A percentile compares a stretch with the other conserved stretches of the same genome.
These are phyloP conservation scores for Merops nubicus DNA, from an alignment of 2,113 vertebrate genomes.

Conservation along the genomic window DNA sequence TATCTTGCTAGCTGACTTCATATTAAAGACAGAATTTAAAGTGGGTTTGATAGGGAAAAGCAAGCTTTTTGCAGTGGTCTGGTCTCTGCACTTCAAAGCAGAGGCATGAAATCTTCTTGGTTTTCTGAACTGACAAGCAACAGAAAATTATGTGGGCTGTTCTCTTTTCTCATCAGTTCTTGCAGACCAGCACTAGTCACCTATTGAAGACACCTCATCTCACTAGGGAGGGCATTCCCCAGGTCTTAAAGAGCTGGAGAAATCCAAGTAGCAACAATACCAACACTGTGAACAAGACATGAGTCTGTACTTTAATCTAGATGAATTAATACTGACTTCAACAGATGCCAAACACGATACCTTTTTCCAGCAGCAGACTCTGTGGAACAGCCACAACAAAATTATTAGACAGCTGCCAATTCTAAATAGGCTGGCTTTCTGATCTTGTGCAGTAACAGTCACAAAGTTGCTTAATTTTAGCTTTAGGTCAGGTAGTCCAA, in stretches of 20 bases:
- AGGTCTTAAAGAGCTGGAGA: not conserved
- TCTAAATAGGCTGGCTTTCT: not conserved
- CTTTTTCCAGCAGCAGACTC: not conserved
- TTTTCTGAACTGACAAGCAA: not conserved
- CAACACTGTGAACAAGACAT: not conserved
- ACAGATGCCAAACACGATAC: not conserved
- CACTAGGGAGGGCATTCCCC: not conserved
- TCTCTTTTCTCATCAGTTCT: not conserved
- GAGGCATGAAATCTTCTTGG: not conserved
- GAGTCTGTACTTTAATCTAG: not conserved
- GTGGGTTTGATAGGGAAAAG: not conserved
- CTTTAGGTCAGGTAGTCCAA: conserved; percentile 26
- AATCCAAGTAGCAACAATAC: not conserved
- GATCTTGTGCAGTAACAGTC: not conserved
- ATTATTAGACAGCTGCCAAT: not conserved
- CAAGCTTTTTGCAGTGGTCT: not conserved
- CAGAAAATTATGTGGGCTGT: not conserved
- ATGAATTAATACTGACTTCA: not conserved
- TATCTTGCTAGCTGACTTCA: not conserved
- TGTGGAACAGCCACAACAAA: not conserved
- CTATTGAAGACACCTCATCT: not conserved
- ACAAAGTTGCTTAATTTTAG: conserved; percentile 19
- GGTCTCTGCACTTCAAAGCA: not conserved
- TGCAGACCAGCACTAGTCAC: not conserved
- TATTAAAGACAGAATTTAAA: not conserved